Base-by-base conservation (phyloP, 2,113 vertebrate species). In the Chiloscyllium plagiosum region DNA sequence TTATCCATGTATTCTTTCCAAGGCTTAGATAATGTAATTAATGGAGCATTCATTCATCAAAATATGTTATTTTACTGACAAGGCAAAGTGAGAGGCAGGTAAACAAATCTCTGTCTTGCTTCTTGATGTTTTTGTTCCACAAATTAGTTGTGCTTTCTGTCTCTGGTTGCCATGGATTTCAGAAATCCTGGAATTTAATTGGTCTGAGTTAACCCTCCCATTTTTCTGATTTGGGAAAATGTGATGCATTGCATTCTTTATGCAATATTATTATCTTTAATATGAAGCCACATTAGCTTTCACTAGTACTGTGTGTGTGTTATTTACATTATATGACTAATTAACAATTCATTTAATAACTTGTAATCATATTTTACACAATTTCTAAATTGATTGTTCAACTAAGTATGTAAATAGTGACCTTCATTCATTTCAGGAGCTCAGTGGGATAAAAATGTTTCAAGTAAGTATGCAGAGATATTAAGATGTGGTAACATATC, bases 41-140 rank as follows among this genome's bases (percentile, higher is more conserved):
- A 69, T 24, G 29, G 22, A 72, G 70, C 68, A 72, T 72, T 72
- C 69, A 72, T 95, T 52, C 94, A 72, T 50, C 37, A 50, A 47
- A 50, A 24, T 26, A 72, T 50, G 69, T 95, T 72, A 95, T 95
- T 95, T 95, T 72, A 95, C 68, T 95, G 94, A 95, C 94, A 72
- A 76, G 69, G n/a, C 24, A 70, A 26, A 33, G 13, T 17, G 24
- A 72, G 69, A 95, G 94, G 94, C 68, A 70, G 47, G 94, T 52
- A 95, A 72, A 95, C 69, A 72, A 70, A 95, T 76, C n/a, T 94
- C 69, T 72, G 42, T 4, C 42, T 95, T 95, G 94, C 26, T 95
- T 95, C 69, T 72, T 52, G 42, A 24, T 33, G 68, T 24, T 12
- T 72, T 47, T 33, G 47, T 42, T 52, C 68, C 22, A 70, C 47